Evolutionary conservation across 1,140 invertebrate species (phyloP).

Genomic region (Pseudomyrmex sp.): DNA sequence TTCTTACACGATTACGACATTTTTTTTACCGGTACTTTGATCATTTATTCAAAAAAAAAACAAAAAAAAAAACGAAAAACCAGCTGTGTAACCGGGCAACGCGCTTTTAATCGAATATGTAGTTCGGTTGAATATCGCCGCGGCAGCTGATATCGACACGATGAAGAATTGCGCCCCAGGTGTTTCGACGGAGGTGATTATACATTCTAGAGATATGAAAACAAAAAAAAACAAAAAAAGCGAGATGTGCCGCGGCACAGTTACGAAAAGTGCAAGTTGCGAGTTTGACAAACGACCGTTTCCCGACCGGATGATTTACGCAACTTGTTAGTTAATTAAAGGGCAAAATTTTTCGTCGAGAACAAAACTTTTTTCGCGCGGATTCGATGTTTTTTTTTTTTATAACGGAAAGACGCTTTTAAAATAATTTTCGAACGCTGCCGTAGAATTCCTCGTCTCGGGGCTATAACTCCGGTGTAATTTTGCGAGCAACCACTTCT

Average conservation of each 20-base stretch:
- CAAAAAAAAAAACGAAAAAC: constrained; percentile 7
- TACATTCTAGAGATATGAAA: not conserved
- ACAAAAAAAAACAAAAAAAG: constrained; percentile 19
- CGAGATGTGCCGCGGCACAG: not conserved
- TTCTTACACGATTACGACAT: not conserved
- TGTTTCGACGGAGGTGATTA: constrained; percentile 47
- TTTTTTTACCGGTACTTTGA: not conserved
- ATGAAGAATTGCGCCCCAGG: constrained; percentile 55
- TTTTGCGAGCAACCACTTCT: not conserved
- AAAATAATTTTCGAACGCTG: not conserved
- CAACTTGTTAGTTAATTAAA: constrained; percentile 30
- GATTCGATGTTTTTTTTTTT: constrained; percentile 1
- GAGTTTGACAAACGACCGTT: not conserved
- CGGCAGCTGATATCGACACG: constrained; percentile 54
- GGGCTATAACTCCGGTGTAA: not conserved
- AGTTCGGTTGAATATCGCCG: not conserved
- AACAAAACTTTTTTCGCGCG: not conserved
- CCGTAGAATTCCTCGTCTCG: not conserved
- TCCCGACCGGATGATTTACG: constrained; percentile 29
- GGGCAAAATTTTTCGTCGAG: constrained; percentile 6
- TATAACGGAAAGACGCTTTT: not conserved
- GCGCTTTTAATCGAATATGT: constrained; percentile 1
- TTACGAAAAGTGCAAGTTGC: constrained; percentile 22
- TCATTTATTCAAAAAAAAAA: not conserved
- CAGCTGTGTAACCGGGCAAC: no score